A percentile compares a stretch with the other conserved stretches of the same genome.
These are phyloP conservation scores for Drosophila oshimai DNA, from an alignment of 1,140 invertebrate genomes.

Conservation along the genomic window DNA sequence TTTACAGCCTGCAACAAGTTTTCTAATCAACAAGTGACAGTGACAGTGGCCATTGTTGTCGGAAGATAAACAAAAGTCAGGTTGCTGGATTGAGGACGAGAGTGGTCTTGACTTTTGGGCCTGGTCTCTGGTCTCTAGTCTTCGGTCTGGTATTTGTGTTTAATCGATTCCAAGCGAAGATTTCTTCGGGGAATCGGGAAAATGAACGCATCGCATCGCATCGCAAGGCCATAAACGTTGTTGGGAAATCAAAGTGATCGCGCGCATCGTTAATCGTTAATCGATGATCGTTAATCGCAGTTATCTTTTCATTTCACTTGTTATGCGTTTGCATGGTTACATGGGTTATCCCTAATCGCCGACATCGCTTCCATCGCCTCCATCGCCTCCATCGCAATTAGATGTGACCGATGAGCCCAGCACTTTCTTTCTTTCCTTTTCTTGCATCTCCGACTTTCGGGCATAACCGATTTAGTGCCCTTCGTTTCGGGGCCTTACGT, in stretches of 20 bases:
- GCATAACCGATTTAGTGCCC: slow-evolving; percentile 17
- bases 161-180: slow-evolving; percentile 10
- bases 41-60: not conserved
- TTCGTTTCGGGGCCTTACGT: slow-evolving; percentile 25
- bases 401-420: slow-evolving; percentile 2
- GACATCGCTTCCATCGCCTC: slow-evolving; percentile 10
- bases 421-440: slow-evolving; percentile 10
- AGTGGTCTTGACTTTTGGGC: not conserved
- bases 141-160: too few species aligned
- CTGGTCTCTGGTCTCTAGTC: slow-evolving; percentile 11
- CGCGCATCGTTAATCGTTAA: not conserved
- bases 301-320: slow-evolving; percentile 35
- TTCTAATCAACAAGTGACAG: slow-evolving; percentile 37
- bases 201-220: not conserved
- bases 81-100: slow-evolving; percentile 1
- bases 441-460: not conserved
- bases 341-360: slow-evolving; percentile 31
- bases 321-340: too few species aligned
- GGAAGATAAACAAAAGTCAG: slow-evolving; percentile 4
- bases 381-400: slow-evolving; percentile 28
- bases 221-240: slow-evolving; percentile 2
- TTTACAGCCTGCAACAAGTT: slow-evolving; percentile 29
- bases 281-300: slow-evolving; percentile 5
- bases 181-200: slow-evolving; percentile 25
- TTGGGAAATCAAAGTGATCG: slow-evolving; percentile 10